Conservation (phyloP, 2,797 vertebrate genomes). For the Erethizon dorsatum region DNA sequence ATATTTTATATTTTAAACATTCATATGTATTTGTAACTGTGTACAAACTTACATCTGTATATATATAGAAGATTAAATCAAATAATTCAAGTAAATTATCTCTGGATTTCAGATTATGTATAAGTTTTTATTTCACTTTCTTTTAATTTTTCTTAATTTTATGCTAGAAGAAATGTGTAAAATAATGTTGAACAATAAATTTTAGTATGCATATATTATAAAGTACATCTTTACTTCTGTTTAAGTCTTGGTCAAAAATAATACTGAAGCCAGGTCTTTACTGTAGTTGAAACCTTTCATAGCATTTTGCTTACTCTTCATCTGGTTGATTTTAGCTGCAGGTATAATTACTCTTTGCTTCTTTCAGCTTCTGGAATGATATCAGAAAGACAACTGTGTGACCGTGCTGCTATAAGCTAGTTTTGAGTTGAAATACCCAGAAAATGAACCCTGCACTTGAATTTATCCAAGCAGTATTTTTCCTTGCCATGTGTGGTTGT, state of each 20-base stretch:
- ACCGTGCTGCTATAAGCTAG: not conserved
- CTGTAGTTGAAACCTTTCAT: not conserved
- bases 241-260: slow-evolving; percentile 27
- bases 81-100: not conserved
- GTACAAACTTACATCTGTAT: not conserved
- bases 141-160: not conserved
- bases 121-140: slow-evolving; percentile 21
- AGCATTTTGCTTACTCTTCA: not conserved
- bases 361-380: not conserved
- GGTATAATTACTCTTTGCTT: not conserved
- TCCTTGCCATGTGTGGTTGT: not conserved
- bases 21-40: not conserved
- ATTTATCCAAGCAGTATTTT: not conserved
- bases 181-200: not conserved
- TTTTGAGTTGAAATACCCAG: not conserved
- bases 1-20: not conserved
- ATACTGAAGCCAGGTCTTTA: not conserved
- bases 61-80: not conserved
- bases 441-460: not conserved
- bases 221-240: not conserved
- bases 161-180: not conserved
- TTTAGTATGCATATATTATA: not conserved
- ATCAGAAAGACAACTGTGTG: not conserved
- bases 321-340: not conserved
- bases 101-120: not conserved